Evolutionary conservation across 2,113 vertebrate genomes (phyloP).

Genomic region (Calypte anna): DNA sequence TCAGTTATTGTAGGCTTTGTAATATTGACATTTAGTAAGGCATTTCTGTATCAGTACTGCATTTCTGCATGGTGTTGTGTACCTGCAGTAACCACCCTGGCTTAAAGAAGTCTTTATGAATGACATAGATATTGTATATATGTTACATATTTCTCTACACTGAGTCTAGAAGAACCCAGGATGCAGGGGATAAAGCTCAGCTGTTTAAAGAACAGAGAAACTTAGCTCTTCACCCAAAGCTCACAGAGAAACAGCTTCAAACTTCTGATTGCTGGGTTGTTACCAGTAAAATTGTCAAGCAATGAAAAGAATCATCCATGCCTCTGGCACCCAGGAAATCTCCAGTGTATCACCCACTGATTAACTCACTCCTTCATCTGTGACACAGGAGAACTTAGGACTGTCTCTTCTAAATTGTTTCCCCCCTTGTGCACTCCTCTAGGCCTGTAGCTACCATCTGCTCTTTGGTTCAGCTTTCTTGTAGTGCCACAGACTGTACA

Average conservation of each 20-base stretch:
- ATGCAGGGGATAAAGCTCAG: background rate
- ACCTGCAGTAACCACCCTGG: background rate
- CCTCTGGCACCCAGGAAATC: background rate
- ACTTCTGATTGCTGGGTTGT: background rate
- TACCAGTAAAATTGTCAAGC: background rate
- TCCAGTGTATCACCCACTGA: background rate
- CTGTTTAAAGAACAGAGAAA: background rate
- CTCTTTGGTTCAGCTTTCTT: constrained; percentile 29
- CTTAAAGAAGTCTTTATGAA: constrained; percentile 33
- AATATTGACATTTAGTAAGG: constrained; percentile 4
- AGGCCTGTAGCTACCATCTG: background rate
- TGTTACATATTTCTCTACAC: too few relatives aligned
- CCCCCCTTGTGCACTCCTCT: background rate
- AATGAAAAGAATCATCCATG: background rate
- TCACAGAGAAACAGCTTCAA: background rate
- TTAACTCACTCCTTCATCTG: background rate
- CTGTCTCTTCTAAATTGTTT: background rate
- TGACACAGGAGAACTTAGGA: constrained; percentile 8
- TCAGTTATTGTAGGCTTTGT: background rate
- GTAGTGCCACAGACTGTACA: background rate
- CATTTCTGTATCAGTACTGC: background rate
- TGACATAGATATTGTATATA: background rate
- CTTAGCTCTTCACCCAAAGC: background rate
- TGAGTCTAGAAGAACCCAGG: background rate
- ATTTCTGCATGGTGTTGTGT: background rate